Base-by-base conservation (phyloP, 2,113 vertebrate species). In the Chaetodon trifascialis region DNA sequence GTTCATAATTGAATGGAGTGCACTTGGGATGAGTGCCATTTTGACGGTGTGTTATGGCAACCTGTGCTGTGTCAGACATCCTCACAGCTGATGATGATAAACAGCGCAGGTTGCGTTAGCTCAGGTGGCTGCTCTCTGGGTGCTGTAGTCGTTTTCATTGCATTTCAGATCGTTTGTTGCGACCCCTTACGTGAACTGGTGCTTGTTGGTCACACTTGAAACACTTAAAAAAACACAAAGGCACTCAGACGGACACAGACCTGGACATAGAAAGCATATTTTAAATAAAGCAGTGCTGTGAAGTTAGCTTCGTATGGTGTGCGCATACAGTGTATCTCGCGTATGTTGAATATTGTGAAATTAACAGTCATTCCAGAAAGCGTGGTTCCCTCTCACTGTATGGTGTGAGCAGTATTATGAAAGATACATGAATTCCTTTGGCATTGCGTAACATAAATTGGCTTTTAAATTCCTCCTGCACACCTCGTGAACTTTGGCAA, bases 281-380 rank as follows among this genome's bases (percentile, higher is more conserved):
- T 86, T 84, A 86, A 58, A 51, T 73, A 40, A 87, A 74, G 86
- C 84, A 90, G 86, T 91, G 65, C 74, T 91, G 87, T 91, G 88
- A 90, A 42, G 66, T 87, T 84, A 83, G 71, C 84, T 86, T 87
- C 23, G 70, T 92, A 73, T 87, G 64, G 77, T 88, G 75, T 92
- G 76, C 91, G 69, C 74, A 85, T 80, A 82, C 56, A 62, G 51
- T 88, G 68, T 86, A 58, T 79, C 60, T 65, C 54, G 63, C 21
- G 71, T 83, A 73, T 79, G 62, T 80, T 75, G 71, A 83, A 66
- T 81, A 72, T 88, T 87, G 72, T 90, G 76, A 89, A 82, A 81
- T 23, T 49, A 73, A 62, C 56, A 76, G 51, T 86, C 83, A 87
- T 94, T 90, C 81, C 86, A 80, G 58, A 56, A 69, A 58, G 30